Evolutionary conservation across 1,140 invertebrate genomes (phyloP).

Genomic region (Drosophila suzukii): DNA sequence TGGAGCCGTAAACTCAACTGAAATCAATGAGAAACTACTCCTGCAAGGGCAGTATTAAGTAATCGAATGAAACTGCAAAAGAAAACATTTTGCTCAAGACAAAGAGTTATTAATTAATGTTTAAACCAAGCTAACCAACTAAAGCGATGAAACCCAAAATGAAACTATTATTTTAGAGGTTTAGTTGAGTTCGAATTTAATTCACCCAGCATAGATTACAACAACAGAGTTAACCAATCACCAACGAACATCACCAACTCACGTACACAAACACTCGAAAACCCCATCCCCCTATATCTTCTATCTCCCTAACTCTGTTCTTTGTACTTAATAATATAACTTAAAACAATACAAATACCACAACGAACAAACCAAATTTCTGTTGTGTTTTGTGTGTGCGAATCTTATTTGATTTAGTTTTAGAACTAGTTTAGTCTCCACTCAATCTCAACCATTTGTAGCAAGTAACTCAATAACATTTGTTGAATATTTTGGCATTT

Average conservation of each 20-base stretch:
- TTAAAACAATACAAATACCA: conserved; percentile 14
- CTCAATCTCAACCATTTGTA: conserved; percentile 46
- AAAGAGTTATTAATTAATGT: conserved; percentile 42
- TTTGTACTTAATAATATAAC: conserved; percentile 61
- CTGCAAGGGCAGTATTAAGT: conserved; percentile 45
- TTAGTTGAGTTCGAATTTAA: conserved; percentile 75
- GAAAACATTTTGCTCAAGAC: conserved; percentile 49
- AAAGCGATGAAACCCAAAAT: conserved; percentile 25
- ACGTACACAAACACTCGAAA: conserved; percentile 16
- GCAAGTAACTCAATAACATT: conserved; percentile 22
- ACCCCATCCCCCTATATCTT: too few species aligned
- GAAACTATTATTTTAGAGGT: conserved; percentile 43
- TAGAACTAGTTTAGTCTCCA: conserved; percentile 22
- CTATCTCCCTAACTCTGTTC: conserved; percentile 32
- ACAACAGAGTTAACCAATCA: conserved; percentile 38
- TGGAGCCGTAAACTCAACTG: conserved; percentile 9
- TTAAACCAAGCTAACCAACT: conserved; percentile 22
- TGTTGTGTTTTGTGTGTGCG: conserved; percentile 41
- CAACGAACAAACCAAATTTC: conserved; percentile 13
- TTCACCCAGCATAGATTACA: conserved; percentile 63
- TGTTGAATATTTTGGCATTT: conserved; percentile 31
- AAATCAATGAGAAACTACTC: conserved; percentile 17
- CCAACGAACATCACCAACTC: conserved; percentile 29
- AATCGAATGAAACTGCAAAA: conserved; percentile 30
- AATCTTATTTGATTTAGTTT: conserved; percentile 41